phyloP scores from a whole-genome alignment of 1,140 invertebrate genomes.

The Drosophila jambulina region DNA sequence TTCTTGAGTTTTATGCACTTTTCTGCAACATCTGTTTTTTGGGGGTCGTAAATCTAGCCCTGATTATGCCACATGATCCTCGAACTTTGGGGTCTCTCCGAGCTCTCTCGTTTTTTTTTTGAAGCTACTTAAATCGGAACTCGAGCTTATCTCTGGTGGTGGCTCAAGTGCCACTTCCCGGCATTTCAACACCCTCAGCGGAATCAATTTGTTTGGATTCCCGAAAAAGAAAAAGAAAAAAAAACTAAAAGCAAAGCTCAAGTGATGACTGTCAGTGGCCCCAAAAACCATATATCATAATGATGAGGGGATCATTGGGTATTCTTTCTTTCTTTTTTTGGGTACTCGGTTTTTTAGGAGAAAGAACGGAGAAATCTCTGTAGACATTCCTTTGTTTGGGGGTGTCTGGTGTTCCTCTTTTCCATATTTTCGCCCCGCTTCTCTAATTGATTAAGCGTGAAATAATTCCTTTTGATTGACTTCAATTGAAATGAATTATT shows the following conservation, averaged over 20 bases:
- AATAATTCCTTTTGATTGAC: constrained; percentile 83
- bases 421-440: constrained; percentile 19
- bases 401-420: constrained; percentile 22
- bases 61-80: constrained; percentile 43
- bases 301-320: constrained; percentile 47
- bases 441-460: constrained; percentile 81
- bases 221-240: constrained; percentile 1
- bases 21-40: constrained; percentile 2
- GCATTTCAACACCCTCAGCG: constrained; percentile 67
- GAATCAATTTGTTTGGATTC: constrained; percentile 75
- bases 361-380: constrained; percentile 52
- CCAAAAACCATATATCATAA: constrained; percentile 65
- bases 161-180: constrained; percentile 69
- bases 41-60: constrained; percentile 28
- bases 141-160: constrained; percentile 31
- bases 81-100: not conserved
- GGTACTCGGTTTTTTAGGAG: not conserved
- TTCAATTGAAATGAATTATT: constrained; percentile 84
- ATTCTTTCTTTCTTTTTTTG: constrained; percentile 1
- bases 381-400: constrained; percentile 37
- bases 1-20: constrained; percentile 15
- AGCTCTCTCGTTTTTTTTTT: not conserved
- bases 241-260: constrained; percentile 66
- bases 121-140: constrained; percentile 18
- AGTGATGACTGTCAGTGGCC: constrained; percentile 42